These are phyloP conservation scores for Morpho achilles DNA, from an alignment of 2,888 invertebrate genomes.

Conservation along the genomic window DNA sequence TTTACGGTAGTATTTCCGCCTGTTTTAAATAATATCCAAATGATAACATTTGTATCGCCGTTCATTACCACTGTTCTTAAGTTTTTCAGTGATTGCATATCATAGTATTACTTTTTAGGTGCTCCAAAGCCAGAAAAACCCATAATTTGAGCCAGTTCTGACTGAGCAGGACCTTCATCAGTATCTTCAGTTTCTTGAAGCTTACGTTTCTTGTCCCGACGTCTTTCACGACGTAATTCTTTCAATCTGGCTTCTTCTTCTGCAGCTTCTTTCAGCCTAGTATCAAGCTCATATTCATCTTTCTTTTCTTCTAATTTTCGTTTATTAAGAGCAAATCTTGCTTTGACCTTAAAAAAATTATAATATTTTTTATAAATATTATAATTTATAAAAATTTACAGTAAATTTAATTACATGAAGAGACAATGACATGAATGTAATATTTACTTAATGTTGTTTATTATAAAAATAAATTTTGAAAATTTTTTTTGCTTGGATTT, in stretches of 20 bases:
- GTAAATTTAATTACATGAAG: no score
- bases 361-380: no score
- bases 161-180: conserved; percentile 74
- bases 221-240: conserved; percentile 91
- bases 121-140: conserved; percentile 96
- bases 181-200: conserved; percentile 81
- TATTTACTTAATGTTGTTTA: no score
- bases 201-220: conserved; percentile 93
- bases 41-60: no score
- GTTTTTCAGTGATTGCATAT: not conserved
- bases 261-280: conserved; percentile 92
- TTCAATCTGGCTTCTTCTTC: conserved; percentile 98
- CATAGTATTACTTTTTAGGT: conserved; percentile 84
- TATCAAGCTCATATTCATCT: conserved; percentile 96
- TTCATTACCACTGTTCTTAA: no score
- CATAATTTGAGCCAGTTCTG: conserved; percentile 94
- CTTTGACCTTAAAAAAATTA: conserved; percentile 80
- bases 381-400: no score
- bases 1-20: no score
- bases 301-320: conserved; percentile 96
- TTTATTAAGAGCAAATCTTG: conserved; percentile 95
- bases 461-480: no score
- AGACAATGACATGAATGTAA: no score
- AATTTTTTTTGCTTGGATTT: no score
- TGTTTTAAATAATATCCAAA: no score